Percentiles rank a stretch among this genome's conserved stretches.
Evolutionary conservation across 2,113 vertebrate genomes (phyloP).

Genomic region (Amblyopsis rosae): DNA sequence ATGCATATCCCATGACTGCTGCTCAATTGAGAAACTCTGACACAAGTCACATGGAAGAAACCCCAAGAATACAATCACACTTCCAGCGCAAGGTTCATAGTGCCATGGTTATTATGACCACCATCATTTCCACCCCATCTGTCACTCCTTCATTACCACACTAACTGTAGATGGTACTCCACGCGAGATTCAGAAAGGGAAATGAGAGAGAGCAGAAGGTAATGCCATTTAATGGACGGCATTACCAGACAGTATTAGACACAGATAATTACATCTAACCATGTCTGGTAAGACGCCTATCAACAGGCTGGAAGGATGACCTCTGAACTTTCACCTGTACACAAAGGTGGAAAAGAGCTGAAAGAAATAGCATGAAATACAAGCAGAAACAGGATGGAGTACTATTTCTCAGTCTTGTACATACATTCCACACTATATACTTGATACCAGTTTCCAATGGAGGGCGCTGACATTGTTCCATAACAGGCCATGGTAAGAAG

Average conservation of each 20-base stretch:
- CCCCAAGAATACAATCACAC: conserved; percentile 57
- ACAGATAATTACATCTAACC: conserved; percentile 90
- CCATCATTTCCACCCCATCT: conserved; percentile 28
- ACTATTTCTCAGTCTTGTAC: conserved; percentile 25
- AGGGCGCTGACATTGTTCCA: conserved; percentile 19
- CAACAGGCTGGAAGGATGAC: conserved; percentile 77
- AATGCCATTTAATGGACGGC: conserved; percentile 87
- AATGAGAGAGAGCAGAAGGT: conserved; percentile 56
- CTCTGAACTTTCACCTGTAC: conserved; percentile 62
- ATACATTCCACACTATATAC: neutral
- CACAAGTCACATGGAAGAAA: conserved; percentile 78
- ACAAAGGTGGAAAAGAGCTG: conserved; percentile 52
- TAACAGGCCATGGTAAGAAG: conserved; percentile 21
- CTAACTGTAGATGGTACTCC: conserved; percentile 12
- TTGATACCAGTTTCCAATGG: conserved; percentile 18
- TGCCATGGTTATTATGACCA: conserved; percentile 52
- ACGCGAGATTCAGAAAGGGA: conserved; percentile 43
- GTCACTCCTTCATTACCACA: conserved; percentile 36
- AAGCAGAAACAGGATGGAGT: conserved; percentile 58
- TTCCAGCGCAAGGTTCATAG: conserved; percentile 80
- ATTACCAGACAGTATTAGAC: conserved; percentile 99
- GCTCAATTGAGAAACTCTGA: conserved; percentile 75
- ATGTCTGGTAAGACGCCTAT: conserved; percentile 99
- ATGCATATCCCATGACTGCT: conserved; percentile 20
- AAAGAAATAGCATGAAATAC: conserved; percentile 38